These are phyloP conservation scores for Garrulus glandarius DNA, from an alignment of 2,797 vertebrate species.

Conservation along the genomic window DNA sequence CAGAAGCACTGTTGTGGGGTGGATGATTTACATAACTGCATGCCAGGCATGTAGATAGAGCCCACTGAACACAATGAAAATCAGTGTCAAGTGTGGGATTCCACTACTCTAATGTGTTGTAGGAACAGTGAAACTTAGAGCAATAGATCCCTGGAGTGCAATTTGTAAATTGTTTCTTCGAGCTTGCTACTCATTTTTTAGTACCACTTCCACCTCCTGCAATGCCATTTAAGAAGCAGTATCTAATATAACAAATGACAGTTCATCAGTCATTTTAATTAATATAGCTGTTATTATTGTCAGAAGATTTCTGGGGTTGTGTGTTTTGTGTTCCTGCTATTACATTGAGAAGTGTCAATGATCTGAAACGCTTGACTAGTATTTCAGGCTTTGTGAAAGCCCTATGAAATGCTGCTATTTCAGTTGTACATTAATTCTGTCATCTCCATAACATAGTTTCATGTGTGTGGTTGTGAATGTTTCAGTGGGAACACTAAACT, in stretches of 20 bases:
- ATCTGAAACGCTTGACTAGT: background rate
- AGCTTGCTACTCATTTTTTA: background rate
- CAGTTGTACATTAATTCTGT: background rate
- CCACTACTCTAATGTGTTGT: background rate
- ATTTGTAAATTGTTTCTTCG: background rate
- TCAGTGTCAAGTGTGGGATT: background rate
- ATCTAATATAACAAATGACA: background rate
- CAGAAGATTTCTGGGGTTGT: background rate
- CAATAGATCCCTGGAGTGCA: background rate
- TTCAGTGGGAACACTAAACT: background rate
- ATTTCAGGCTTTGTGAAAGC: background rate
- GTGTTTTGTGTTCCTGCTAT: background rate
- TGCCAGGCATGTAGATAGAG: background rate
- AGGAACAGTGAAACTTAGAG: background rate
- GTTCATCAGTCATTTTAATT: background rate
- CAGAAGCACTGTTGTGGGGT: background rate
- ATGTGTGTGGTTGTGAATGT: background rate
- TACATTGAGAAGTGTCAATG: background rate
- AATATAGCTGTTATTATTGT: background rate
- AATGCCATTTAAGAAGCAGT: background rate
- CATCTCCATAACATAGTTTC: background rate
- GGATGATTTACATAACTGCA: background rate
- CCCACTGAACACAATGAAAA: background rate
- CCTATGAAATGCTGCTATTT: background rate
- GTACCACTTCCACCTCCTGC: background rate